Conservation (phyloP, 2,113 vertebrate species). For the Thinocorus orbignyianus region DNA sequence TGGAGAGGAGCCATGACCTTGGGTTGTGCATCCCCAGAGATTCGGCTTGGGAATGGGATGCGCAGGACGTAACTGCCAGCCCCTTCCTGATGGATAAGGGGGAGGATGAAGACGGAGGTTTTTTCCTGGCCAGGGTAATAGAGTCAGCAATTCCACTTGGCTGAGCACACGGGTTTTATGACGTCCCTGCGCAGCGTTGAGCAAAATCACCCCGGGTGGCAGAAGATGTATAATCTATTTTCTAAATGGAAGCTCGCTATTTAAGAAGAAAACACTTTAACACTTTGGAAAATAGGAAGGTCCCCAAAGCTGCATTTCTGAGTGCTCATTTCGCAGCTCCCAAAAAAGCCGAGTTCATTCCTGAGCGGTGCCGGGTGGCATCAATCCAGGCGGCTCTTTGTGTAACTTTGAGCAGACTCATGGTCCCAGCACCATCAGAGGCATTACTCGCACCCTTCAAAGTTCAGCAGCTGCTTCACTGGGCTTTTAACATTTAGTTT, state of each 20-base stretch:
- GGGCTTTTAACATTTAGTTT: neutral
- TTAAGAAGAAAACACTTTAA: neutral
- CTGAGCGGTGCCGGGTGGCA: neutral
- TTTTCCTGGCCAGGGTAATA: neutral
- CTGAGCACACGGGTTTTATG: neutral
- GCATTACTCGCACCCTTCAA: neutral
- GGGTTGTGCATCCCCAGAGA: neutral
- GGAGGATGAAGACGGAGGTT: neutral
- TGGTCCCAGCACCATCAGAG: neutral
- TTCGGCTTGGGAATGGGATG: neutral
- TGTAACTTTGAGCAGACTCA: neutral
- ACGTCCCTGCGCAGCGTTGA: rapidly evolving
- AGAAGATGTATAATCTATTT: neutral
- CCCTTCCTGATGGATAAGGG: neutral
- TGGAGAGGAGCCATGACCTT: rapidly evolving
- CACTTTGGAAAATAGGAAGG: neutral
- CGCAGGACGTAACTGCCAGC: rapidly evolving
- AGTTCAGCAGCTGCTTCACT: neutral
- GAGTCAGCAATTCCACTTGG: conserved; percentile 17
- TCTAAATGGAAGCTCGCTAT: neutral
- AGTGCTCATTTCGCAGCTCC: neutral
- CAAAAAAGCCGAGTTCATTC: neutral
- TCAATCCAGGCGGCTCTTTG: neutral
- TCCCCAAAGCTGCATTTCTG: neutral
- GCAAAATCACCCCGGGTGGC: neutral